Percentiles rank a stretch among this genome's conserved stretches.
phyloP scores from a whole-genome alignment of 2,888 invertebrate genomes.

The Tineola bisselliella region DNA sequence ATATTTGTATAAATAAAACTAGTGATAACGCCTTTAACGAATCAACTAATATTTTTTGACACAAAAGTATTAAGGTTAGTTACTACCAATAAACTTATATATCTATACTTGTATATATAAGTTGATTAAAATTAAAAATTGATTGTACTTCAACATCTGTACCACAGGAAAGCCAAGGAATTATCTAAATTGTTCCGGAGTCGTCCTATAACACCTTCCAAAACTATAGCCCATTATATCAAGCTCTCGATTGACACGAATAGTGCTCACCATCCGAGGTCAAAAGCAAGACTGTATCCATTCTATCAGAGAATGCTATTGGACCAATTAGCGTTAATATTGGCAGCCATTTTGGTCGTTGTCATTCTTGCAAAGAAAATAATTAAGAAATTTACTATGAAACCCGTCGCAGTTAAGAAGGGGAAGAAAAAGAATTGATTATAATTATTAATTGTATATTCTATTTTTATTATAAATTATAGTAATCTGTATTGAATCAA shows the following conservation, averaged over 20 bases:
- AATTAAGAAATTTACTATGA: neutral
- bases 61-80: too few species aligned
- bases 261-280: conserved; percentile 36
- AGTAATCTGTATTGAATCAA: too few species aligned
- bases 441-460: too few species aligned
- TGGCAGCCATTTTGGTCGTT: neutral
- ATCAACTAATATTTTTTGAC: too few species aligned
- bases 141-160: too few species aligned
- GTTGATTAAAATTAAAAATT: too few species aligned
- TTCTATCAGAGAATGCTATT: conserved; percentile 38
- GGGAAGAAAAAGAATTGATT: conserved; percentile 1
- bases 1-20: too few species aligned
- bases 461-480: too few species aligned
- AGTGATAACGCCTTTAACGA: too few species aligned
- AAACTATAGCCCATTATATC: conserved; percentile 34
- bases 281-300: conserved; percentile 27
- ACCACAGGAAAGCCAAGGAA: conserved; percentile 31
- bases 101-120: too few species aligned
- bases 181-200: conserved; percentile 34
- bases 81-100: too few species aligned
- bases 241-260: conserved; percentile 39
- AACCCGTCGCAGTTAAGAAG: neutral
- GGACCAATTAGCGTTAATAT: conserved; percentile 27
- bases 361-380: too few species aligned
- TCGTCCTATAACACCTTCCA: conserved; percentile 28